Base-by-base conservation (phyloP, 2,797 vertebrate species). In the Moxostoma hubbsi region DNA sequence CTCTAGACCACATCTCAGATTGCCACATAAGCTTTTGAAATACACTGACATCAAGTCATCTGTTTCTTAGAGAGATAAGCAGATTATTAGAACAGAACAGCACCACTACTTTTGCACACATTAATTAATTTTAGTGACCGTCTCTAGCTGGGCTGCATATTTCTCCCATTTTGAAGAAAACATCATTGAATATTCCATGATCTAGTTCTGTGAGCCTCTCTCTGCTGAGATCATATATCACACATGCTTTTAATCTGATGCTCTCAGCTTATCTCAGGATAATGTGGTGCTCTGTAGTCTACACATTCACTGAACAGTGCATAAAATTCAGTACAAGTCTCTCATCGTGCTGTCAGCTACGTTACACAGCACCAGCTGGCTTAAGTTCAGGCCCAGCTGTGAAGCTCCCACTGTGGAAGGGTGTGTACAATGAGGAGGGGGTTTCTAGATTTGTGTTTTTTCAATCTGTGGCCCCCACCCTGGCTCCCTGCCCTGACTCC, bases 391-490 rank as follows among this genome's bases (percentile, higher is more conserved):
- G 61, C 61, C 61, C 58, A 50, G 68, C 36, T 36, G 49, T 76
- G 75, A 72, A 62, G 64, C 74, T 80, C 77, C 77, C 62, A 6
- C 45, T 74, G 69, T 77, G 75, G 62, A 24, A 65, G 85, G 79
- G 75, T 68, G 75, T 70, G 59, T 79, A 47, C 66, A 72, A 4
- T 54, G 67, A 55, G 73, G 67, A 75, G 15, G 68, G 57, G 77
- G 67, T 24, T 36, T 67, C 63, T 75, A 12, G 11, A 69, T 24
- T 24, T 80, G 69, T 47, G 2, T 53, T 69, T 80, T 63, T 55
- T 53, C 9, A 71, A 51, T 80, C 57, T 63, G 73, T 57, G 62
- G 82, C 67, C 81, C 81, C 81, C 83, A n/a, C 82, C 84, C 81
- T 83, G 82, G 82, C 77, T 13, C 46, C 69, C 24, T 62, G 64